Conservation (phyloP, 1,140 invertebrate genomes). For the Bilobella aurantiaca region DNA sequence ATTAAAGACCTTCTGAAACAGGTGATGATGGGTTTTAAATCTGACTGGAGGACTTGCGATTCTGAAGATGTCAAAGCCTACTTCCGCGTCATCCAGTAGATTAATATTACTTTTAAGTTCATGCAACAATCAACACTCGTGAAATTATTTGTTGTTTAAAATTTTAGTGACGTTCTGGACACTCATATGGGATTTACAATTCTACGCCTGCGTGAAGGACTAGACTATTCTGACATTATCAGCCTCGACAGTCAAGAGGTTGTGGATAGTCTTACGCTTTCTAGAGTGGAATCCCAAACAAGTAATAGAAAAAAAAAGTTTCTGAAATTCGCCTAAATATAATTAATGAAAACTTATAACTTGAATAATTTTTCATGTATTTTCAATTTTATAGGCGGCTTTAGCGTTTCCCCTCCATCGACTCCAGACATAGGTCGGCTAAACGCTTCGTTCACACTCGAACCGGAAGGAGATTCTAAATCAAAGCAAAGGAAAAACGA, state of each 20-base stretch:
- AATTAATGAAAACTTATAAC: not conserved
- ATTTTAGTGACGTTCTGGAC: constrained; percentile 49
- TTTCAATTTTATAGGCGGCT: not conserved
- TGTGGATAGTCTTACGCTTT: constrained; percentile 29
- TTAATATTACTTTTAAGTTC: too few relatives aligned
- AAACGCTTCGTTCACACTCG: constrained; percentile 19
- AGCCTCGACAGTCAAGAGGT: constrained; percentile 37
- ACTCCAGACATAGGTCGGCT: constrained; percentile 5
- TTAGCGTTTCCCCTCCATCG: constrained; percentile 6
- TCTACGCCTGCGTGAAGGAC: constrained; percentile 45
- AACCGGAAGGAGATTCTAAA: constrained; percentile 14
- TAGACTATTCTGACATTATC: constrained; percentile 44
- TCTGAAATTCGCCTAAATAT: not conserved
- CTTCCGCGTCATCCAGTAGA: constrained; percentile 51
- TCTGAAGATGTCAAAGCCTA: constrained; percentile 46
- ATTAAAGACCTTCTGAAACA: constrained; percentile 41
- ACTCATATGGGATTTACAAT: constrained; percentile 48
- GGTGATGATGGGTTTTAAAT: constrained; percentile 51
- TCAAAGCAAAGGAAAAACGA: constrained; percentile 13
- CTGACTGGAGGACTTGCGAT: constrained; percentile 45
- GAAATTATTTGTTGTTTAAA: not conserved
- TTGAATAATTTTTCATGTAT: not conserved
- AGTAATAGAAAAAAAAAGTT: constrained; percentile 11
- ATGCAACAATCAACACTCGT: too few relatives aligned
- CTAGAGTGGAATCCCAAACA: constrained; percentile 24